phyloP scores from a whole-genome alignment of 64 coral and sea anemone species.

The Porites lutea region DNA sequence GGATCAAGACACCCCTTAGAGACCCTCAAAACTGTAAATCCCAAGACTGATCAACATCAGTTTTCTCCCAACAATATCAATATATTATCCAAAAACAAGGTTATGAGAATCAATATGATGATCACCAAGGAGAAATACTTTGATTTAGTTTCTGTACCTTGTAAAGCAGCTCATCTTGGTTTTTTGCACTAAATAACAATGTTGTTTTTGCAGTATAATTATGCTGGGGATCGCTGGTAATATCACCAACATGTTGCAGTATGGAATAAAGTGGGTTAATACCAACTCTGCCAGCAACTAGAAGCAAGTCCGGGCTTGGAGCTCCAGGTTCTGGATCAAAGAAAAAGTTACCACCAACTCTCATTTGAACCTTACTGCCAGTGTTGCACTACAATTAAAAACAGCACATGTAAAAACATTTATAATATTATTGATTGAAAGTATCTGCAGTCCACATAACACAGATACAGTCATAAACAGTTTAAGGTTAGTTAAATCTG shows the following conservation, averaged over 20 bases:
- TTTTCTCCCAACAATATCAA: too few relatives aligned
- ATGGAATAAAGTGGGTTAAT: constrained; percentile 91
- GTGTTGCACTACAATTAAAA: constrained; percentile 49
- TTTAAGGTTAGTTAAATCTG: too few relatives aligned
- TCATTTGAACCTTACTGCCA: constrained; percentile 82
- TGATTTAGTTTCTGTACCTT: constrained; percentile 42
- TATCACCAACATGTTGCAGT: constrained; percentile 62
- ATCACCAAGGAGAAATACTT: too few relatives aligned
- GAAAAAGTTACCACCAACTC: constrained; percentile 86
- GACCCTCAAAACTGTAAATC: too few relatives aligned
- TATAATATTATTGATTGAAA: too few relatives aligned
- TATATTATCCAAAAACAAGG: background rate
- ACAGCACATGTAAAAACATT: background rate
- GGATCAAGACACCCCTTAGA: too few relatives aligned
- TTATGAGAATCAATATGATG: background rate
- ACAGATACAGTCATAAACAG: too few relatives aligned
- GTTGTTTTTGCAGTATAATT: constrained; percentile 57
- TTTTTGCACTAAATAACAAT: constrained; percentile 81
- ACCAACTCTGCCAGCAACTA: constrained; percentile 90
- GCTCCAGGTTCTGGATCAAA: constrained; percentile 30
- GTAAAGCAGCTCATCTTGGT: constrained; percentile 79
- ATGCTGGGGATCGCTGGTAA: background rate
- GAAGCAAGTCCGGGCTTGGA: constrained; percentile 53
- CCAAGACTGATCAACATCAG: too few relatives aligned
- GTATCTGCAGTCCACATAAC: background rate